A percentile compares a stretch with the other conserved stretches of the same genome.
phyloP scores from a whole-genome alignment of 2,888 invertebrate species.

The Entomobrya multifasciata region DNA sequence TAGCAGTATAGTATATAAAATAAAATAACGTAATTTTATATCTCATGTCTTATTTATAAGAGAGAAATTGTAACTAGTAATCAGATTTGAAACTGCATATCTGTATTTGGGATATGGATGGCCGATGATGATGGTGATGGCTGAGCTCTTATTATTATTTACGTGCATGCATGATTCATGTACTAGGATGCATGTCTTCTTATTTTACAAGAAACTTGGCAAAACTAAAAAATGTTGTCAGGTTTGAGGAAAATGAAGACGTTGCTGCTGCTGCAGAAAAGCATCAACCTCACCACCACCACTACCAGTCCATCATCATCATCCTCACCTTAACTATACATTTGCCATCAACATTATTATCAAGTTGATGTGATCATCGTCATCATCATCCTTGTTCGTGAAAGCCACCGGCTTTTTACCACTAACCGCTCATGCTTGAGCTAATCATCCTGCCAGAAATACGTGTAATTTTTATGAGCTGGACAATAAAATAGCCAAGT shows the following conservation, averaged over 20 bases:
- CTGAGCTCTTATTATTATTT: conserved; percentile 16
- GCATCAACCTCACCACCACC: conserved; percentile 7
- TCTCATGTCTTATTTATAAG: no score
- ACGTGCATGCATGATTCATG: conserved; percentile 39
- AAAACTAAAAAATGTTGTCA: conserved; percentile 61
- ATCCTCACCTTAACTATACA: neutral
- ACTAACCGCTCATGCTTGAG: conserved; percentile 66
- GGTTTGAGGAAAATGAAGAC: conserved; percentile 56
- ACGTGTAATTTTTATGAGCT: conserved; percentile 71
- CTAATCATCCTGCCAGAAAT: conserved; percentile 72
- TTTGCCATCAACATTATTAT: conserved; percentile 66
- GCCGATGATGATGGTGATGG: neutral
- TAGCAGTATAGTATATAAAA: no score
- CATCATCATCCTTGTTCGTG: conserved; percentile 52
- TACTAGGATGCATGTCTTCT: no score
- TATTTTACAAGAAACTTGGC: conserved; percentile 19
- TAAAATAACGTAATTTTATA: no score
- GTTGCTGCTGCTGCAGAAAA: conserved; percentile 26
- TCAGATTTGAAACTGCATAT: conserved; percentile 63
- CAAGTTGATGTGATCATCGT: conserved; percentile 51
- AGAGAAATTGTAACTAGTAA: conserved; percentile 39
- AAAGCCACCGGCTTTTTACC: conserved; percentile 69
- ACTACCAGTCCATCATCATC: conserved; percentile 38
- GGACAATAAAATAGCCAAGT: conserved; percentile 71
- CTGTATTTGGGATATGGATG: conserved; percentile 52